A percentile compares a stretch with the other conserved stretches of the same genome.
Conservation (phyloP, 2,113 vertebrate species). For the Syngnathoides biaculeatus region DNA sequence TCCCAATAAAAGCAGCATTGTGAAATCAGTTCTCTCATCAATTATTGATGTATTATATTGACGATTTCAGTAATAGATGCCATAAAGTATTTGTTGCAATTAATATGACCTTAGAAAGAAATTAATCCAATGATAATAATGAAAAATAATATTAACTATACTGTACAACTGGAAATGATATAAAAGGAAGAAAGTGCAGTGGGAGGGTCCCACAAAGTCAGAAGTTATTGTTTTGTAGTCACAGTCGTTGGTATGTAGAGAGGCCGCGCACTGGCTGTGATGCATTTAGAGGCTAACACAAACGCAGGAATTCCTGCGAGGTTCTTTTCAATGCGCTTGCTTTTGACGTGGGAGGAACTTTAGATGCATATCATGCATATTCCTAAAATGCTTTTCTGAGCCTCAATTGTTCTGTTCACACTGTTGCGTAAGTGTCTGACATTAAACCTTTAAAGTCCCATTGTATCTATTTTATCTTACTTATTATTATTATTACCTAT, state of each 20-base stretch:
- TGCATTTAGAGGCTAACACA: slow-evolving; percentile 68
- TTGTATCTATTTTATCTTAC: background rate
- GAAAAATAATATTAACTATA: background rate
- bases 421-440: background rate
- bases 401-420: background rate
- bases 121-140: background rate
- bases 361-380: background rate
- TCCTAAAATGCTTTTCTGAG: slow-evolving; percentile 14
- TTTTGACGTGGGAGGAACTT: slow-evolving; percentile 22
- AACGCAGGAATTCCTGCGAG: slow-evolving; percentile 75
- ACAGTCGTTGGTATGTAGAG: slow-evolving; percentile 61
- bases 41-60: too few relatives aligned
- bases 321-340: slow-evolving; percentile 35
- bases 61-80: background rate
- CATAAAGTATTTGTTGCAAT: background rate
- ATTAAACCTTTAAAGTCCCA: background rate
- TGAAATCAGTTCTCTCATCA: background rate
- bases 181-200: background rate
- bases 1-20: background rate
- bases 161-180: too few relatives aligned
- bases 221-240: slow-evolving; percentile 56
- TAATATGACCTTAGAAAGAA: background rate
- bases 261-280: slow-evolving; percentile 41
- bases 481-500: slow-evolving; percentile 1
- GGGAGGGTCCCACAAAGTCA: slow-evolving; percentile 7